These are phyloP conservation scores for Erpetoichthys calabaricus DNA, from an alignment of 2,797 vertebrate species.

Conservation along the genomic window DNA sequence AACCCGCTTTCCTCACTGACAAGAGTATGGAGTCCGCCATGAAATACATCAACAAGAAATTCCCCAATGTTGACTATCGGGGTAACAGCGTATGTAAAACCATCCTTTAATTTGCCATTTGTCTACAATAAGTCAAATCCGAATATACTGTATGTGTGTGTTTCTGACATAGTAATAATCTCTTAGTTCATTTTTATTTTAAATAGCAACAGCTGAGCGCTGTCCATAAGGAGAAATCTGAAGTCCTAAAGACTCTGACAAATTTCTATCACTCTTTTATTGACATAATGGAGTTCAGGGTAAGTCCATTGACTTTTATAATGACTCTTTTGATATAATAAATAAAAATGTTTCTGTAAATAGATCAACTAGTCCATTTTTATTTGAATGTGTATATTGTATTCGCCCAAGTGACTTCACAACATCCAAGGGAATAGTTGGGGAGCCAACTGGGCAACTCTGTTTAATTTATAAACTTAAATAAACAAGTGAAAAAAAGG, in stretches of 20 bases:
- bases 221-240: constrained; percentile 72
- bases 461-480: no score
- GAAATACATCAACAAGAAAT: constrained; percentile 86
- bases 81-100: constrained; percentile 42
- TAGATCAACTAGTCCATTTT: no score
- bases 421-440: no score
- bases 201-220: constrained; percentile 63
- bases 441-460: no score
- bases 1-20: constrained; percentile 55
- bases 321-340: no score
- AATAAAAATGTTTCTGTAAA: no score
- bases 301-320: constrained; percentile 31
- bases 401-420: no score
- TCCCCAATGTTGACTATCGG: constrained; percentile 74
- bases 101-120: no score
- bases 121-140: neutral
- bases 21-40: constrained; percentile 72
- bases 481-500: no score
- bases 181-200: no score
- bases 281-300: constrained; percentile 88
- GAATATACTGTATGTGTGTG: neutral
- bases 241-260: constrained; percentile 45
- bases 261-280: constrained; percentile 79
- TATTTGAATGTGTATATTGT: no score
- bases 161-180: no score